Conservation (phyloP, 2,113 vertebrate genomes). For the Coptodon bakossiorum region DNA sequence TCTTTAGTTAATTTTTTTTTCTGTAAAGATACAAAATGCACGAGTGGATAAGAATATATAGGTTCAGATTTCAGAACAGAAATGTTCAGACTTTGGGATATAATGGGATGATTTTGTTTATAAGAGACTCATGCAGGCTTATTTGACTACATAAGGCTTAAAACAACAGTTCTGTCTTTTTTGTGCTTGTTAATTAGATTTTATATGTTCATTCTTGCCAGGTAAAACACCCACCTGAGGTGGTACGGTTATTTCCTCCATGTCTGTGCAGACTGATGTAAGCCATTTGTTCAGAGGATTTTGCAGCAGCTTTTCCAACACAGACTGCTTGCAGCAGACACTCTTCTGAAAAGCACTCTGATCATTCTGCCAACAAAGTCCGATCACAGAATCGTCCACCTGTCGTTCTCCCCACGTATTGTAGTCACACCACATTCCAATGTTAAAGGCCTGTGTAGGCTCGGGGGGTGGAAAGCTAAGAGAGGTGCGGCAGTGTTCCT, state of each 20-base stretch:
- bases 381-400: constrained; percentile 67
- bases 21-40: not conserved
- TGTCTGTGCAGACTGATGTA: constrained; percentile 44
- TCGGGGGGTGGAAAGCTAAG: not conserved
- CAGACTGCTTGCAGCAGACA: constrained; percentile 59
- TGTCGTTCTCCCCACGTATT: constrained; percentile 36
- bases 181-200: not conserved
- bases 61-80: not conserved
- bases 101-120: not conserved
- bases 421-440: constrained; percentile 67
- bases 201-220: not conserved
- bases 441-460: not conserved
- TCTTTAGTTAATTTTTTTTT: not conserved
- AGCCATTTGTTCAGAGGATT: constrained; percentile 70
- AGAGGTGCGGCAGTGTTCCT: constrained; percentile 45
- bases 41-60: not conserved
- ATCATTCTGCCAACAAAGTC: constrained; percentile 69
- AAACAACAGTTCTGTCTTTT: not conserved
- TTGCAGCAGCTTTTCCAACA: constrained; percentile 56
- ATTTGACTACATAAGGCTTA: not conserved
- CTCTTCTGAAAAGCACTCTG: constrained; percentile 57
- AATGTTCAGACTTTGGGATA: not conserved
- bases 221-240: constrained; percentile 45
- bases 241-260: not conserved
- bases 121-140: not conserved